Evolutionary conservation across 2,888 invertebrate species (phyloP).

Genomic region (Actias luna): DNA sequence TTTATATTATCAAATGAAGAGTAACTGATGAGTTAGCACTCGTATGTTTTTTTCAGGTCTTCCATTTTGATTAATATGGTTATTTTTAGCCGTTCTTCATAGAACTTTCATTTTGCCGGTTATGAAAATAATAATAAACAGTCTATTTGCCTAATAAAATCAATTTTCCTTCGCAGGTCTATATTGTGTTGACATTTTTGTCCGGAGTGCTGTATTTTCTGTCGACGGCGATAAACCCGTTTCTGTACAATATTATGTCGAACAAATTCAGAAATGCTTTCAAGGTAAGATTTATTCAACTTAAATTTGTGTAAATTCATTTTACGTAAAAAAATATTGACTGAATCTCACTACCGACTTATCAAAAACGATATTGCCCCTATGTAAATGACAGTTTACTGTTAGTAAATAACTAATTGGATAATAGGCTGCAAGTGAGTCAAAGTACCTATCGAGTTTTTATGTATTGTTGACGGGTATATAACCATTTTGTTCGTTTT

Average conservation of each 20-base stretch:
- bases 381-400: too few relatives aligned
- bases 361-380: neutral
- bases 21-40: too few relatives aligned
- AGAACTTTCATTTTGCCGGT: too few relatives aligned
- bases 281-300: slow-evolving; percentile 83
- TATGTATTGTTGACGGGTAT: too few relatives aligned
- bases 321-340: neutral
- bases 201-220: slow-evolving; percentile 95
- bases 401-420: too few relatives aligned
- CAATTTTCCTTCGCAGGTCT: slow-evolving; percentile 68
- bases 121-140: neutral
- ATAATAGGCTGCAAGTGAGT: too few relatives aligned
- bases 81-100: too few relatives aligned
- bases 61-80: too few relatives aligned
- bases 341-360: neutral
- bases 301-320: neutral
- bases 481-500: too few relatives aligned
- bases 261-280: slow-evolving; percentile 96
- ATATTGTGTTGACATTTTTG: slow-evolving; percentile 88
- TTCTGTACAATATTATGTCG: slow-evolving; percentile 98
- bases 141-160: neutral
- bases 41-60: too few relatives aligned
- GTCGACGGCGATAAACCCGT: slow-evolving; percentile 96
- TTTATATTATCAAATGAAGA: too few relatives aligned
- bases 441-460: too few relatives aligned